phyloP scores from a whole-genome alignment of 1,140 invertebrate species.

The Meloidogyne chitwoodi region DNA sequence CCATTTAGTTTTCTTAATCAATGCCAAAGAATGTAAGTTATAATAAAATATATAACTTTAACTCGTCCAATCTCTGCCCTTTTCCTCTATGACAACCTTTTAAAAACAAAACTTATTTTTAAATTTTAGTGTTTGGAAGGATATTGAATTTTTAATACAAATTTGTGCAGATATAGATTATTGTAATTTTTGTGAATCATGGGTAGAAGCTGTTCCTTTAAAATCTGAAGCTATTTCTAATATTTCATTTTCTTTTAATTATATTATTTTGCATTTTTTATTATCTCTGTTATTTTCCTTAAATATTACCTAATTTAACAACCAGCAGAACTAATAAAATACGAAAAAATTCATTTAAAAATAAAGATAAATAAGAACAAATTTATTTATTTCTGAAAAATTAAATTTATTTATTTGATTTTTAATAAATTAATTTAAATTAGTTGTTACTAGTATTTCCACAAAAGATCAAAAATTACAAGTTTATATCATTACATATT shows the following conservation, averaged over 20 bases:
- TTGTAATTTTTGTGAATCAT: slow-evolving; percentile 16
- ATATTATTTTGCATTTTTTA: background rate
- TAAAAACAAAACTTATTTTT: background rate
- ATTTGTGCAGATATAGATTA: slow-evolving; percentile 16
- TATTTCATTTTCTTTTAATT: background rate
- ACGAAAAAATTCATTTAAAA: background rate
- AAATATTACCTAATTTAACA: no score
- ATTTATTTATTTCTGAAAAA: background rate
- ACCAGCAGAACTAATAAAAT: slow-evolving; percentile 2
- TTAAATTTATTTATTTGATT: no score
- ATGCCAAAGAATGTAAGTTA: slow-evolving; percentile 7
- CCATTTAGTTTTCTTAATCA: slow-evolving; percentile 17
- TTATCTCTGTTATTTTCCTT: background rate
- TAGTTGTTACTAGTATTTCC: no score
- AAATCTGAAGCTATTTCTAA: background rate
- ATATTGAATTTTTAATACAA: slow-evolving; percentile 14
- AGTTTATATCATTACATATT: no score
- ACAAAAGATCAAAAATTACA: no score
- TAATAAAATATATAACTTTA: background rate
- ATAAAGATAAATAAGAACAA: background rate
- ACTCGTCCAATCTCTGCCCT: no score
- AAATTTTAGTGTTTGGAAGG: slow-evolving; percentile 15
- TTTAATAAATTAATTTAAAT: no score
- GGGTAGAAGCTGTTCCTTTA: background rate
- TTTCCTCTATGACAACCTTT: no score